Base-by-base conservation (phyloP, 2,888 invertebrate genomes). In the Calephelis perditalis region DNA sequence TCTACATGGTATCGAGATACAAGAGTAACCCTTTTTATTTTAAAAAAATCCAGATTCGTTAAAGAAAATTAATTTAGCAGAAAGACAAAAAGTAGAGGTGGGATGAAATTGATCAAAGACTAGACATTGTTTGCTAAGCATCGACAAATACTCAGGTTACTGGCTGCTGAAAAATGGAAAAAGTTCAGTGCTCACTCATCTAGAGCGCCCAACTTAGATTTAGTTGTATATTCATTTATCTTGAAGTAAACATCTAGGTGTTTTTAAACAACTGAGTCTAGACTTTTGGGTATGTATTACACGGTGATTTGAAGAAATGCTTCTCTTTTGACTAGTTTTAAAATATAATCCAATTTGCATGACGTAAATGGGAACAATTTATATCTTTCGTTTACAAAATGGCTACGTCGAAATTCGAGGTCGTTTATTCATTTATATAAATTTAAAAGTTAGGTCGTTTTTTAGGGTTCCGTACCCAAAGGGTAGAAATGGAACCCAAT, bases 141-240 rank as follows among this genome's bases (percentile, higher is more conserved):
- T 64, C 66, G 66, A 63, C 61, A 45, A 62, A 62, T 66, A 59
- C 60, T 63, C 60, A 68, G 65, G 63, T 64, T 67, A 65, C 61
- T 65, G 68, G 68, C 65, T 68, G 62, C 64, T 61, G 57, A 61
- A 60, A 54, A 65, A 65, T 60, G 57, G 59, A 57, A 61, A 62
- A 63, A 67, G 68, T 70, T 71, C 68, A 69, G 65, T 60, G 62
- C 62, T 67, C 64, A 63, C 63, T 58, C 65, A 55, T 60, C 56
- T 54, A 55, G 56, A 35, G 44, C 44, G 46, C 46, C 36, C 15
- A 11, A 37, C 26, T 65, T 67, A 66, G 58, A 63, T 63, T 63
- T 70, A 66, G 62, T 63, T 68, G 63, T 65, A 64, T 65, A 68
- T 66, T 67, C 68, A 71, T 69, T 66, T 68, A 63, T 66, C 57